phyloP scores from a whole-genome alignment of 2,797 vertebrate genomes.

The Bucorvus abyssinicus region DNA sequence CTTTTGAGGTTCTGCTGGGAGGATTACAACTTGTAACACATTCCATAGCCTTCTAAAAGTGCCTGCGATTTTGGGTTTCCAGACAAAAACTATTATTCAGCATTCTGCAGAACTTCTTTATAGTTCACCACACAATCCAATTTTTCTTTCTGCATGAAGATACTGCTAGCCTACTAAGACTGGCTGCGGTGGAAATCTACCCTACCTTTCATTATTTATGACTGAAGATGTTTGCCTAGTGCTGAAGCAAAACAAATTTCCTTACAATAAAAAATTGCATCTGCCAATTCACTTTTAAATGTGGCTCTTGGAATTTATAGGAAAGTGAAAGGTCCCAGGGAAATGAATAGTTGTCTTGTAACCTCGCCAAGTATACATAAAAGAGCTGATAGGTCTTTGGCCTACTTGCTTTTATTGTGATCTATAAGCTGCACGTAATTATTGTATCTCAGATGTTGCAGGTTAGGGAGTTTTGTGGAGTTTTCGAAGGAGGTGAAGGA shows the following conservation, averaged over 20 bases:
- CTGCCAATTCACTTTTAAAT: slow-evolving; percentile 26
- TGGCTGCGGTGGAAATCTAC: neutral
- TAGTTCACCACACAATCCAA: neutral
- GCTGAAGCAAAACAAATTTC: slow-evolving; percentile 33
- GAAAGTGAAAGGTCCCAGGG: neutral
- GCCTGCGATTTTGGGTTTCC: neutral
- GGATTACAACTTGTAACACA: slow-evolving; percentile 36
- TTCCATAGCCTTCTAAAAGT: slow-evolving; percentile 9
- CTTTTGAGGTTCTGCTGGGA: slow-evolving; percentile 61
- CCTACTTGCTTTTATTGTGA: neutral
- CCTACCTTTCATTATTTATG: neutral
- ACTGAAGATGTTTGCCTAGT: neutral
- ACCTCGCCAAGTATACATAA: slow-evolving; percentile 10
- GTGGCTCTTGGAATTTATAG: slow-evolving; percentile 1
- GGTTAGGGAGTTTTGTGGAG: neutral
- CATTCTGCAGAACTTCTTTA: neutral
- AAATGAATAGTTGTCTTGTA: slow-evolving; percentile 11
- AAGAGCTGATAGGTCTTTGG: slow-evolving; percentile 34
- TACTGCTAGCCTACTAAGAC: neutral
- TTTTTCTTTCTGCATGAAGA: neutral
- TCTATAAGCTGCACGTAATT: neutral
- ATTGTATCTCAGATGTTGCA: neutral
- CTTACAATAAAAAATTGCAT: neutral
- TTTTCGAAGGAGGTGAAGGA: neutral
- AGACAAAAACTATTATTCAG: neutral